A percentile compares a stretch with the other conserved stretches of the same genome.
Evolutionary conservation across 2,888 invertebrate genomes (phyloP).

Genomic region (Augochlorella aurata): DNA sequence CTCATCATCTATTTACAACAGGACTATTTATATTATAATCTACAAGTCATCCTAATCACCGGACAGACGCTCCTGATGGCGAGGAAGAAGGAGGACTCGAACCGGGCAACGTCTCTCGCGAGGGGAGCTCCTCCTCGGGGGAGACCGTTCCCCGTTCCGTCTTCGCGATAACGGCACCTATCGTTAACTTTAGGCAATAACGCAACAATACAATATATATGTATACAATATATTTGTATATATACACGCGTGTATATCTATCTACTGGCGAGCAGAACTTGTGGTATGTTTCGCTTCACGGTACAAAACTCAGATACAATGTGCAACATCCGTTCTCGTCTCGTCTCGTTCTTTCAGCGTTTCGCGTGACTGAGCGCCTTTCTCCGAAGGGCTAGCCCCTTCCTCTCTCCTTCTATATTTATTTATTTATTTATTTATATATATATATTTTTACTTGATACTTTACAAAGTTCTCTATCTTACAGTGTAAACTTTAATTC

Average conservation of each 20-base stretch:
- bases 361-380: conserved; percentile 7
- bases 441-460: conserved; percentile 3
- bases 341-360: not conserved
- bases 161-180: conserved; percentile 43
- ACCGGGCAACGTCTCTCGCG: not conserved
- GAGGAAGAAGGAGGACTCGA: conserved; percentile 43
- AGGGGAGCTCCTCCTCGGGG: no score
- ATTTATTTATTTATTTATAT: no score
- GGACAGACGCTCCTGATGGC: conserved; percentile 37
- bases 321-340: conserved; percentile 50
- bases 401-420: not conserved
- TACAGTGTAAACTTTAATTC: conserved; percentile 37
- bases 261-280: conserved; percentile 65
- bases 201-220: conserved; percentile 66
- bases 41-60: conserved; percentile 38
- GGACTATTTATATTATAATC: conserved; percentile 46
- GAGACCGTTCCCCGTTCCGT: not conserved
- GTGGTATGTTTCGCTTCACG: conserved; percentile 59
- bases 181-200: conserved; percentile 73
- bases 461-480: conserved; percentile 41
- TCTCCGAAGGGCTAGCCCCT: conserved; percentile 10
- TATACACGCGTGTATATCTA: conserved; percentile 53
- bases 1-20: conserved; percentile 53
- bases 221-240: conserved; percentile 2
- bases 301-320: conserved; percentile 71